Base-by-base conservation (phyloP, 2,888 invertebrate species). In the Pachymerium ferrugineum region DNA sequence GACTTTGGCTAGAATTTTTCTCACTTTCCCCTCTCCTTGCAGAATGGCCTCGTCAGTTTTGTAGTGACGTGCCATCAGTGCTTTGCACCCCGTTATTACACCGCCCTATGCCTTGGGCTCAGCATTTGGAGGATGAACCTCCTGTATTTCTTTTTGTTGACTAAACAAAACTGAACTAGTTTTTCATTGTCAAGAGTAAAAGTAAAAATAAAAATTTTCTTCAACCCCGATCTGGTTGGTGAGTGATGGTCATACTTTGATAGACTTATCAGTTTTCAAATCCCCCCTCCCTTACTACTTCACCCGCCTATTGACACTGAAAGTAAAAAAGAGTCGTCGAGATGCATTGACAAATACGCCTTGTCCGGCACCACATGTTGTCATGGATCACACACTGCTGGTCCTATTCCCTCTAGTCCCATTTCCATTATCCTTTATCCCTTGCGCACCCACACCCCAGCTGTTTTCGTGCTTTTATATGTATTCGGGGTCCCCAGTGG, bases 21-120 rank as follows among this genome's bases (percentile, higher is more conserved):
- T 3, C 62, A 28, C 12, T n/a, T 62, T 62, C 62, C 22, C 62
- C 62, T 14, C 62, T 28, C 62, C 62, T 62, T 62, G n/a, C n/a
- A 62, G n/a, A 62, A 62, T 62, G 62, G 62, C 28, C 62, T 62
- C 62, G 62, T 62, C 62, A 62, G 62, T 28, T n/a, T n/a, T 62
- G 28, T 38, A 38, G 38, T 62, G 62, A 62, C 62, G 62, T 62
- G 62, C 62, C 62, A 62, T 62, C 62, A 62, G 62, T 62, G 62
- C 62, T 28, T 62, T 62, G 62, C 62, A 62, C 62, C 62, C 62
- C 62, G 62, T 62, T 62, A 62, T 62, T 62, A 62, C 62, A 62
- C 28, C 62, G 62, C 62, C 62, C 62, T 62, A 2, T 28, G 62
- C 62, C 62, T 10, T 10, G 14, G 62, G 62, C 62, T 62, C 25